A percentile compares a stretch with the other conserved stretches of the same genome.
These are phyloP conservation scores for Drepanosiphum platanoidis DNA, from an alignment of 2,888 invertebrate genomes.

Conservation along the genomic window DNA sequence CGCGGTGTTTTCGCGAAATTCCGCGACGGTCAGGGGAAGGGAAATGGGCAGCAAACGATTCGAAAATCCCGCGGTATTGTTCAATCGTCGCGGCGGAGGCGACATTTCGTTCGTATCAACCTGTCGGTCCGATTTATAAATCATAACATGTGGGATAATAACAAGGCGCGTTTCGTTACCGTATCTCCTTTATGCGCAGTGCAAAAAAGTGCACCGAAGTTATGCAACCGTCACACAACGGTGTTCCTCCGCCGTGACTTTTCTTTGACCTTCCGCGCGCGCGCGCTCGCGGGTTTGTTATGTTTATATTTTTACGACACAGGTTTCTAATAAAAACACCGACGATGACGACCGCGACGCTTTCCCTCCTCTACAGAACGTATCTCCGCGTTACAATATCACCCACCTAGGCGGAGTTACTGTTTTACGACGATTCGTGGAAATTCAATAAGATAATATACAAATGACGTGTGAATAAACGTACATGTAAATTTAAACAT, in stretches of 20 bases:
- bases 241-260: conserved; percentile 27
- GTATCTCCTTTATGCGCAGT: neutral
- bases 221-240: conserved; percentile 29
- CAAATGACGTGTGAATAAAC: neutral
- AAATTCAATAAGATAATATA: too few relatives aligned
- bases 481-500: neutral
- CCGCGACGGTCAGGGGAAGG: too few relatives aligned
- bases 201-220: conserved; percentile 20
- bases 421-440: neutral
- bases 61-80: too few relatives aligned
- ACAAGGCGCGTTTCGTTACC: too few relatives aligned
- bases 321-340: neutral
- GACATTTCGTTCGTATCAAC: too few relatives aligned
- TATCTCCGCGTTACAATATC: too few relatives aligned
- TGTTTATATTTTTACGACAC: conserved; percentile 11
- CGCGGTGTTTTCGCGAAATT: too few relatives aligned
- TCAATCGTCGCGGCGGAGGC: too few relatives aligned
- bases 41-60: too few relatives aligned
- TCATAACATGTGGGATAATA: neutral
- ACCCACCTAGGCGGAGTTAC: too few relatives aligned
- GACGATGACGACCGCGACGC: neutral
- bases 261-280: conserved; percentile 32
- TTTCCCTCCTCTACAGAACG: conserved; percentile 7
- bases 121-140: too few relatives aligned
- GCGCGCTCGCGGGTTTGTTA: neutral